Evolutionary conservation across 2,797 vertebrate species (phyloP).

Genomic region (Rhadinocentrus ornatus): DNA sequence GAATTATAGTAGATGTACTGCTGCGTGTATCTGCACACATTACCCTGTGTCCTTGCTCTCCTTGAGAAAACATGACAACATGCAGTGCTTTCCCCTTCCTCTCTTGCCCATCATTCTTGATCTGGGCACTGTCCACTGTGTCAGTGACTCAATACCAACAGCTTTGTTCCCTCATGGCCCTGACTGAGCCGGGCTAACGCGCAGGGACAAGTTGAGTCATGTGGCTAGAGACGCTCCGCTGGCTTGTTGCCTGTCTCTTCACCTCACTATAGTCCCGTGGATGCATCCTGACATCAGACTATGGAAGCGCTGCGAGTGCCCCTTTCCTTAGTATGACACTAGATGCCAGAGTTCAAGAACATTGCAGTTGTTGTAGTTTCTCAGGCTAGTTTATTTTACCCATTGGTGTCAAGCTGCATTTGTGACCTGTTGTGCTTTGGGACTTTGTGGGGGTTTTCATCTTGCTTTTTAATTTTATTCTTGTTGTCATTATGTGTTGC

Average conservation of each 20-base stretch:
- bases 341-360: constrained; percentile 69
- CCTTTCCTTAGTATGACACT: constrained; percentile 61
- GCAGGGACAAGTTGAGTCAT: constrained; percentile 80
- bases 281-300: constrained; percentile 73
- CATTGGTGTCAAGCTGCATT: constrained; percentile 50
- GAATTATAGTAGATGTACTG: constrained; percentile 3
- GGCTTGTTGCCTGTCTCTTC: constrained; percentile 79
- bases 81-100: constrained; percentile 17
- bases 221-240: constrained; percentile 73
- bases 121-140: constrained; percentile 67
- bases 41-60: constrained; percentile 8
- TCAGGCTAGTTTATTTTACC: constrained; percentile 42
- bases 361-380: constrained; percentile 39
- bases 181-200: constrained; percentile 74
- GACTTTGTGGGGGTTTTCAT: background rate
- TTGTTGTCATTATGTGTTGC: background rate
- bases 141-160: constrained; percentile 76
- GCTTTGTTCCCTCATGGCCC: constrained; percentile 69
- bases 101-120: constrained; percentile 40
- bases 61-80: constrained; percentile 48
- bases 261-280: constrained; percentile 63
- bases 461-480: constrained; percentile 11
- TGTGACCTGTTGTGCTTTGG: constrained; percentile 21
- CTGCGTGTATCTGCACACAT: constrained; percentile 22
- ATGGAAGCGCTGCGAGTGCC: constrained; percentile 57